Evolutionary conservation across 2,797 vertebrate species (phyloP).

Genomic region (Molossus alvarezi): DNA sequence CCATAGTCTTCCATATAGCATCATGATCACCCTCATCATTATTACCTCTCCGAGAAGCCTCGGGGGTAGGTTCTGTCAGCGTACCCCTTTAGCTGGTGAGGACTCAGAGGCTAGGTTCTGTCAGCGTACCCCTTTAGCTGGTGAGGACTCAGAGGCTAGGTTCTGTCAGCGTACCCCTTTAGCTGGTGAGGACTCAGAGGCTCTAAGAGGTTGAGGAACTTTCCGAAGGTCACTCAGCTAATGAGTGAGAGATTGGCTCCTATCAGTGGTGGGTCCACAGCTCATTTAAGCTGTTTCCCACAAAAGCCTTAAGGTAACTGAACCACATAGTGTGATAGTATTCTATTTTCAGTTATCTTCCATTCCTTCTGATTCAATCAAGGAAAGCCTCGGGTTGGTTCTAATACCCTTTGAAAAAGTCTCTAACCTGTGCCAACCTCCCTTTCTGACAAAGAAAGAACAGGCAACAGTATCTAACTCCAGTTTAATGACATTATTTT

Average conservation of each 20-base stretch:
- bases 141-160: too few relatives aligned
- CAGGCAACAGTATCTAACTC: neutral
- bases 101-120: neutral
- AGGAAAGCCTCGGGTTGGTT: neutral
- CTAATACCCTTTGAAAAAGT: slow-evolving; percentile 33
- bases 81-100: neutral
- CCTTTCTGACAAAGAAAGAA: slow-evolving; percentile 23
- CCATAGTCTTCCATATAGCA: neutral
- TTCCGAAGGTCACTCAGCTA: neutral
- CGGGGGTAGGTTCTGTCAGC: neutral
- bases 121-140: neutral
- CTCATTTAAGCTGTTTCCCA: slow-evolving; percentile 20
- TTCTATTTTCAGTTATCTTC: slow-evolving; percentile 7
- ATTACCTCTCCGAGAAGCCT: neutral
- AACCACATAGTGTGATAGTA: neutral
- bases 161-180: neutral
- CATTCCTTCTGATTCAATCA: slow-evolving; percentile 56
- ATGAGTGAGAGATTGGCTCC: neutral
- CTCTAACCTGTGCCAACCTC: neutral
- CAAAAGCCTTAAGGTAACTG: neutral
- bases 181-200: neutral
- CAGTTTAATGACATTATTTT: slow-evolving; percentile 18
- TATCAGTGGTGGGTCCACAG: neutral
- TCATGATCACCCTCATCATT: neutral
- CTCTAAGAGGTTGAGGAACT: neutral